Percentiles rank a stretch among this genome's conserved stretches.
Conservation (phyloP, 1,140 invertebrate genomes). For the Babylonia areolata region DNA sequence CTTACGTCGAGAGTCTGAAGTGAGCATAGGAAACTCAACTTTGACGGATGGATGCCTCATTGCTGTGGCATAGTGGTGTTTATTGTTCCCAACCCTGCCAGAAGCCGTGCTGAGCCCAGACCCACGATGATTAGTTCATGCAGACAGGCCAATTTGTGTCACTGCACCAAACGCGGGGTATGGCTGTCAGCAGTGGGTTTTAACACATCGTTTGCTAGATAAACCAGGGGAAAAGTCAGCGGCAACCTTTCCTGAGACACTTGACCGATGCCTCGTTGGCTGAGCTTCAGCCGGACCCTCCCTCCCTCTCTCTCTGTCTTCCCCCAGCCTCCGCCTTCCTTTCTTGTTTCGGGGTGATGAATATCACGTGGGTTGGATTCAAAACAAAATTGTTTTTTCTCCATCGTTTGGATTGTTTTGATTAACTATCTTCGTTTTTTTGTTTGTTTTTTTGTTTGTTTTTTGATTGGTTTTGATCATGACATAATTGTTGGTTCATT, state of each 20-base stretch:
- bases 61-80: neutral
- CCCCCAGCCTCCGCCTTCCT: too few relatives aligned
- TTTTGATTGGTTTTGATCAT: too few relatives aligned
- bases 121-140: neutral
- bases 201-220: neutral
- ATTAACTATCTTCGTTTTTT: too few relatives aligned
- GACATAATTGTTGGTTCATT: too few relatives aligned
- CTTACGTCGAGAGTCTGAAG: too few relatives aligned
- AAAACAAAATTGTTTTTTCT: too few relatives aligned
- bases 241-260: neutral
- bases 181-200: neutral
- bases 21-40: neutral
- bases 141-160: neutral
- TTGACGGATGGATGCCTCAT: neutral
- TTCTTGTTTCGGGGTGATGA: too few relatives aligned
- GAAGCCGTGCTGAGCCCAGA: neutral
- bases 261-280: neutral
- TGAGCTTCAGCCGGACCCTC: neutral
- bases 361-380: too few relatives aligned
- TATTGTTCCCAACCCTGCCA: neutral
- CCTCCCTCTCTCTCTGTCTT: too few relatives aligned
- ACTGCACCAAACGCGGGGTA: neutral
- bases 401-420: too few relatives aligned
- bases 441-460: too few relatives aligned
- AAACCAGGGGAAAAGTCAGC: neutral